These are phyloP conservation scores for Polyodon spathula DNA, from an alignment of 2,113 vertebrate species.

Conservation along the genomic window DNA sequence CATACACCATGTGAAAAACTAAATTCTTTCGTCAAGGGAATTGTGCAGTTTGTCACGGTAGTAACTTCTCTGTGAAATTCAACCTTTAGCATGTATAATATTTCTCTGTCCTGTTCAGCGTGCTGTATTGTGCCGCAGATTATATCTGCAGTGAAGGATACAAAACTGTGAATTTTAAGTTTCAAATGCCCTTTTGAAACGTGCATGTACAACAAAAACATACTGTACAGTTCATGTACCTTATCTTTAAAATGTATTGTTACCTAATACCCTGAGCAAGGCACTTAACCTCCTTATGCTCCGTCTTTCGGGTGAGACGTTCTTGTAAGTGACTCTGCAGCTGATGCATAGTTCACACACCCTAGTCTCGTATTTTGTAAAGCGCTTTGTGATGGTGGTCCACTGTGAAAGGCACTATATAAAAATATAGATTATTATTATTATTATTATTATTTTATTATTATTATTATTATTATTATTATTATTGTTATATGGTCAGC, in stretches of 20 bases:
- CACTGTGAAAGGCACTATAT: no score
- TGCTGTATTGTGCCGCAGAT: background rate
- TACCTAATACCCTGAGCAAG: background rate
- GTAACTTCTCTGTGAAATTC: background rate
- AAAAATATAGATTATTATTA: no score
- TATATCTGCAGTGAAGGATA: slow-evolving; percentile 4
- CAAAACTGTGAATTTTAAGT: slow-evolving; percentile 1
- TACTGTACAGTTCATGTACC: background rate
- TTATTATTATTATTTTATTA: no score
- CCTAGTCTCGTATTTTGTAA: no score
- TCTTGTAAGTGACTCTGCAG: no score
- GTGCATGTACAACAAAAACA: background rate
- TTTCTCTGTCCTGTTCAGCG: slow-evolving; percentile 2
- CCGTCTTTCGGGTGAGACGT: no score
- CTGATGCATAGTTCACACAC: no score
- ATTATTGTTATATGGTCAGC: no score
- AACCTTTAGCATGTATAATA: slow-evolving; percentile 13
- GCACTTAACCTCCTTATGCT: no score
- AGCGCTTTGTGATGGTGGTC: no score
- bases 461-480: no score
- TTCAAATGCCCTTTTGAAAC: background rate
- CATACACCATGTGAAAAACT: slow-evolving; percentile 1
- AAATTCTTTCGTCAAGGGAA: background rate
- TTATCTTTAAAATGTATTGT: background rate
- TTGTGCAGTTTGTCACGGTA: background rate